phyloP scores from a whole-genome alignment of 2,797 vertebrate species.

The Sternotherus odoratus region DNA sequence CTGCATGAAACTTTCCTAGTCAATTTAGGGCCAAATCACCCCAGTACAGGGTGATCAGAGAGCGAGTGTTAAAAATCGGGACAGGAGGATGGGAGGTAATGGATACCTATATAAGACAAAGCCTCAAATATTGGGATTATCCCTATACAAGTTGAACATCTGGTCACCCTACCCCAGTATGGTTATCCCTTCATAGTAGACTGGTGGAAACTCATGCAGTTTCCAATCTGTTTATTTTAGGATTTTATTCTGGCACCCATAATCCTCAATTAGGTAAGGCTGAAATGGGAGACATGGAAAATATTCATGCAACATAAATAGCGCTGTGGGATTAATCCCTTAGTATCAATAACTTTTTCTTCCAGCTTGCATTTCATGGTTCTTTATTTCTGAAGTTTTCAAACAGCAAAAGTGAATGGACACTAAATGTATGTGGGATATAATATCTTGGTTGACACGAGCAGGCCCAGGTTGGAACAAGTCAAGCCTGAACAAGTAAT shows the following conservation, averaged over 20 bases:
- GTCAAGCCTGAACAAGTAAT: too few relatives aligned
- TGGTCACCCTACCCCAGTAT: too few relatives aligned
- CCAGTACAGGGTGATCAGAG: background rate
- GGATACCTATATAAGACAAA: too few relatives aligned
- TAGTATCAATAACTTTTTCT: background rate
- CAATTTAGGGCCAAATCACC: background rate
- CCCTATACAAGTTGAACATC: too few relatives aligned
- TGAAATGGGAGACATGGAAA: too few relatives aligned
- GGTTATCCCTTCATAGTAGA: background rate
- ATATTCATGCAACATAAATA: too few relatives aligned
- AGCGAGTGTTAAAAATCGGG: too few relatives aligned
- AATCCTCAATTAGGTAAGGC: background rate
- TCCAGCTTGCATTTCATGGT: too few relatives aligned
- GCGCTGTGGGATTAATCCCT: background rate
- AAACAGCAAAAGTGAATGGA: background rate
- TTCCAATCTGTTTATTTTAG: background rate
- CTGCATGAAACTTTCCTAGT: background rate
- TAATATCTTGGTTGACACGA: background rate
- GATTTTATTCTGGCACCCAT: background rate
- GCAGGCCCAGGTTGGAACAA: too few relatives aligned
- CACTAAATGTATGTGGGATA: background rate
- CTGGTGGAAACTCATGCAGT: background rate
- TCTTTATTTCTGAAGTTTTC: background rate
- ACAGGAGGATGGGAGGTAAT: rapidly evolving
- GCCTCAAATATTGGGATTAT: too few relatives aligned